A percentile compares a stretch with the other conserved stretches of the same genome.
These are phyloP conservation scores for Saxidomus purpurata DNA, from an alignment of 1,140 invertebrate genomes.

Conservation along the genomic window DNA sequence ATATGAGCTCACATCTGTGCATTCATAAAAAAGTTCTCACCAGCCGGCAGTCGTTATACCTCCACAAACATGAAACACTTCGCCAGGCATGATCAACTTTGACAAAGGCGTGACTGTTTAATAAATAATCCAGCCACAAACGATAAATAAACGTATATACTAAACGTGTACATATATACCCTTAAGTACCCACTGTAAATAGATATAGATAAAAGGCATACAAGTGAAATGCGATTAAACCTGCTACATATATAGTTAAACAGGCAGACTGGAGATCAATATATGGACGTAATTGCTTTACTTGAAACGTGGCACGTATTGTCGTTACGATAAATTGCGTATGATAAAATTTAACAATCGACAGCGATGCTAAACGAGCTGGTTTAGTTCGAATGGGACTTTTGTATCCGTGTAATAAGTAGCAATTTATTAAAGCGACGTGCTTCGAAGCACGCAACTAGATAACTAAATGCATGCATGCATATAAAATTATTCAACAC, in stretches of 20 bases:
- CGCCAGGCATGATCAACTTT: constrained; percentile 48
- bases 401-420: too few relatives aligned
- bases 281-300: constrained; percentile 12
- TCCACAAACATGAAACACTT: not conserved
- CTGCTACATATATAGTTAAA: not conserved
- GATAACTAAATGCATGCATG: too few relatives aligned
- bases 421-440: too few relatives aligned
- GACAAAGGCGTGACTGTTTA: constrained; percentile 13
- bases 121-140: constrained; percentile 27
- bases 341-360: not conserved
- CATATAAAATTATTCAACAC: too few relatives aligned
- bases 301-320: constrained; percentile 33
- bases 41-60: constrained; percentile 4
- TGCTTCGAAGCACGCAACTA: too few relatives aligned
- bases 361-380: too few relatives aligned
- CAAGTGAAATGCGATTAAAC: not conserved
- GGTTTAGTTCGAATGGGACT: too few relatives aligned
- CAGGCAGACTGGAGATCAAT: constrained; percentile 14
- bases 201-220: not conserved
- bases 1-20: constrained; percentile 16
- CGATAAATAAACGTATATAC: constrained; percentile 16
- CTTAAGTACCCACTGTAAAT: not conserved
- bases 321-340: constrained; percentile 5
- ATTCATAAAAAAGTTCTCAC: constrained; percentile 5
- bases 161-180: not conserved